Evolutionary conservation across 1,140 invertebrate species (phyloP).

Genomic region (Hydropsyche tenuis): DNA sequence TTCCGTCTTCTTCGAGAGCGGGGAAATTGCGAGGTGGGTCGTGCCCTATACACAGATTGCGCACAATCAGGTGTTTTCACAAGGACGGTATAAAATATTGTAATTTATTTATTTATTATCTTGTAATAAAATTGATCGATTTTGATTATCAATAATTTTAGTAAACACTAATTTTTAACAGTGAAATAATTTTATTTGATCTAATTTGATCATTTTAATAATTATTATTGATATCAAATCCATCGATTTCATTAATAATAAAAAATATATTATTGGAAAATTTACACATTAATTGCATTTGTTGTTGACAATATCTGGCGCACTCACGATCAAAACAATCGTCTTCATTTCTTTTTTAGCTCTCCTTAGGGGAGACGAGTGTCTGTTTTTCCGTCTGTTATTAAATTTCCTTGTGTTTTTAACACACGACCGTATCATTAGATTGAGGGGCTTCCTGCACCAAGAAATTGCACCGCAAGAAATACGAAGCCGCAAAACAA

Average conservation of each 20-base stretch:
- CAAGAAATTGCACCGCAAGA: constrained; percentile 29
- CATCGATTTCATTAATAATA: too few species aligned
- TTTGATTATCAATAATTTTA: too few species aligned
- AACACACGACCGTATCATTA: constrained; percentile 64
- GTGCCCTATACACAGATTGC: constrained; percentile 42
- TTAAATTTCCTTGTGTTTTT: constrained; percentile 66
- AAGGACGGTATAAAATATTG: too few species aligned
- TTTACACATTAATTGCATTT: too few species aligned
- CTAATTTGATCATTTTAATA: too few species aligned
- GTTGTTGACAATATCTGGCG: not conserved
- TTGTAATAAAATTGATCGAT: too few species aligned
- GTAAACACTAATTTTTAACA: too few species aligned
- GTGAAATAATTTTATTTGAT: too few species aligned
- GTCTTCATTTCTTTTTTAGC: constrained; percentile 21
- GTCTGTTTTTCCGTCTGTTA: constrained; percentile 52
- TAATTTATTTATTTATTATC: too few species aligned
- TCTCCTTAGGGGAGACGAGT: constrained; percentile 22
- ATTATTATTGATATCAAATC: too few species aligned
- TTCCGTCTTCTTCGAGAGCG: constrained; percentile 4
- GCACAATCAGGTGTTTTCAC: constrained; percentile 23
- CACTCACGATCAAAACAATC: constrained; percentile 39
- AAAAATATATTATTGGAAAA: too few species aligned
- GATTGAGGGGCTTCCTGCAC: constrained; percentile 58
- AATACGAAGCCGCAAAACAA: constrained; percentile 12
- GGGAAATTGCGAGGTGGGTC: constrained; percentile 36